A percentile compares a stretch with the other conserved stretches of the same genome.
phyloP scores from a whole-genome alignment of 2,888 invertebrate genomes.

The Cataglyphis altisquamis region DNA sequence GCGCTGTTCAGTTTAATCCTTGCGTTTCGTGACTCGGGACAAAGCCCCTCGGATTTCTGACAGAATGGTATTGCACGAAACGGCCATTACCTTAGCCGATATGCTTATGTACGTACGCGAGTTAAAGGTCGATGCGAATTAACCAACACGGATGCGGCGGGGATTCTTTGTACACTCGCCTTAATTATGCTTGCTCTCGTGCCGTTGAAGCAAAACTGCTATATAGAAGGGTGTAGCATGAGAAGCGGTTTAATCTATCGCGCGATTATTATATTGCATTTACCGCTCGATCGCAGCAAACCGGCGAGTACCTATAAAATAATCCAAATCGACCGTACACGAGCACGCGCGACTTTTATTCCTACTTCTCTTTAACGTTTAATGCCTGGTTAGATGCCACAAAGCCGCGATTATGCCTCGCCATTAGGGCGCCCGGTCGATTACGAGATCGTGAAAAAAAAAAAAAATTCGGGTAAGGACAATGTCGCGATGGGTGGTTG shows the following conservation, averaged over 20 bases:
- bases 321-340: constrained; percentile 52
- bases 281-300: constrained; percentile 50
- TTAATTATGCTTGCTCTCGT: constrained; percentile 56
- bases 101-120: constrained; percentile 69
- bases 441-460: constrained; percentile 77
- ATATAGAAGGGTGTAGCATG: constrained; percentile 50
- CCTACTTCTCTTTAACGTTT: constrained; percentile 68
- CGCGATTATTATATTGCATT: constrained; percentile 54
- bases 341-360: constrained; percentile 58
- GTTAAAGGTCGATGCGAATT: constrained; percentile 76
- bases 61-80: constrained; percentile 85
- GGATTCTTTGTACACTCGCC: constrained; percentile 48
- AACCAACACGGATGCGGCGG: constrained; percentile 65
- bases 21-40: constrained; percentile 85
- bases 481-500: constrained; percentile 85
- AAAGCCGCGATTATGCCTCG: constrained; percentile 79
- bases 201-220: constrained; percentile 43
- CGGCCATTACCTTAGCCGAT: constrained; percentile 83
- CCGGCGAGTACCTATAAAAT: constrained; percentile 47
- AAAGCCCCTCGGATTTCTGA: constrained; percentile 86
- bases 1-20: constrained; percentile 84
- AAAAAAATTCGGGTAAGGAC: constrained; percentile 72
- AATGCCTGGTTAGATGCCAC: constrained; percentile 71
- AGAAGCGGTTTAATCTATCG: constrained; percentile 55
- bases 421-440: constrained; percentile 82